These are phyloP conservation scores for Seira ritae DNA, from an alignment of 2,888 invertebrate genomes.

Conservation along the genomic window DNA sequence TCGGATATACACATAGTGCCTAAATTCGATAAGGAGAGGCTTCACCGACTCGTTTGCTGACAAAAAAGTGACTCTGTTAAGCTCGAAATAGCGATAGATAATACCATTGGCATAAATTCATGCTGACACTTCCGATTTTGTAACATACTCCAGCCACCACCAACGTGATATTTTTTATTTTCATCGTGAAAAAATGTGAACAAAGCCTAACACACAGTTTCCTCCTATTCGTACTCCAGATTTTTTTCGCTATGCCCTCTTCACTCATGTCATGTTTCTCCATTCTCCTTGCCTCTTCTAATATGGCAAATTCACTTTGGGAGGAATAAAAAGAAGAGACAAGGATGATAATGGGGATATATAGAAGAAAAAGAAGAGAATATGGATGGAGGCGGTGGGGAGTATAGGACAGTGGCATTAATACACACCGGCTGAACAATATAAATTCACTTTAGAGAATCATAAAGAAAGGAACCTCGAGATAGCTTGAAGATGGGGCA, in stretches of 20 bases:
- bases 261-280: conserved; percentile 25
- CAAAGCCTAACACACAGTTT: conserved; percentile 4
- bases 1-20: no score
- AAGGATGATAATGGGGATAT: conserved; percentile 1
- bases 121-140: conserved; percentile 54
- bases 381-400: conserved; percentile 4
- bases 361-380: conserved; percentile 3
- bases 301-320: conserved; percentile 11
- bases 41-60: no score
- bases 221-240: neutral
- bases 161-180: conserved; percentile 32
- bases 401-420: neutral
- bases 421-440: neutral
- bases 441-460: neutral
- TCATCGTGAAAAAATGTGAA: conserved; percentile 5
- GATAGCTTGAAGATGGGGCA: neutral
- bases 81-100: no score
- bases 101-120: neutral
- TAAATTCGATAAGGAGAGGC: no score
- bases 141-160: conserved; percentile 29
- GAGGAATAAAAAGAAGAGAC: conserved; percentile 16
- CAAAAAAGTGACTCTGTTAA: no score
- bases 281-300: neutral
- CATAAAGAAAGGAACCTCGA: neutral
- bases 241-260: conserved; percentile 8